phyloP scores from a whole-genome alignment of 2,888 invertebrate genomes.

The Eulithis testata region DNA sequence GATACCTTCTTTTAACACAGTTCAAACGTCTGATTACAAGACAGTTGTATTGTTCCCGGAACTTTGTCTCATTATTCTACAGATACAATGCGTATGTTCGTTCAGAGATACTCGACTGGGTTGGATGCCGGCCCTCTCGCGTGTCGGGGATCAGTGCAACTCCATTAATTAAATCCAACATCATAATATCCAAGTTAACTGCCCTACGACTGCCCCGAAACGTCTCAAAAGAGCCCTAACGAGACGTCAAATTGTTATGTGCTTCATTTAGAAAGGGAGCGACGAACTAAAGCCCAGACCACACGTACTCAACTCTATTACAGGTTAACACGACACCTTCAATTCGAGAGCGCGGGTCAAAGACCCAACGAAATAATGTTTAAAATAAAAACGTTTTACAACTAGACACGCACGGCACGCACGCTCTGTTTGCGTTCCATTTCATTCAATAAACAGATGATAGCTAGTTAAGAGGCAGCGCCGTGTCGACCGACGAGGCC shows the following conservation, averaged over 20 bases:
- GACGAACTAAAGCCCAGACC: slow-evolving; percentile 19
- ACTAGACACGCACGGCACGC: slow-evolving; percentile 46
- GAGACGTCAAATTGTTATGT: slow-evolving; percentile 38
- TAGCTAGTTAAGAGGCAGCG: slow-evolving; percentile 52
- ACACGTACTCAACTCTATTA: slow-evolving; percentile 13
- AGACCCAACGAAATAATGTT: slow-evolving; percentile 18
- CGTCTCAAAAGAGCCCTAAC: slow-evolving; percentile 35
- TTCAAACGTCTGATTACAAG: no score
- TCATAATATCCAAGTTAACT: slow-evolving; percentile 34
- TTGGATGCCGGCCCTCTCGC: slow-evolving; percentile 3
- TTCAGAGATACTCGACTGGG: no score
- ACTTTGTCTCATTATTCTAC: background rate
- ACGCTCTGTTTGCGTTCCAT: slow-evolving; percentile 51
- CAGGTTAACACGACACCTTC: slow-evolving; percentile 26
- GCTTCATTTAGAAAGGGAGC: slow-evolving; percentile 37
- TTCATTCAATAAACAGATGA: slow-evolving; percentile 54
- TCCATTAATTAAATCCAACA: slow-evolving; percentile 35
- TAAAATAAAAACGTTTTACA: slow-evolving; percentile 33
- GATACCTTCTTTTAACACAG: no score
- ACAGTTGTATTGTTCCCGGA: no score
- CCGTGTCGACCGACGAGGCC: slow-evolving; percentile 48
- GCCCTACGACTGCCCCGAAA: slow-evolving; percentile 26
- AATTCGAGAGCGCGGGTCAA: slow-evolving; percentile 13
- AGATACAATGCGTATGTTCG: background rate
- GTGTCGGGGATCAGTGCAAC: slow-evolving; percentile 28